Conservation (phyloP, 1,140 invertebrate species). For the Leptopilina clavipes region DNA sequence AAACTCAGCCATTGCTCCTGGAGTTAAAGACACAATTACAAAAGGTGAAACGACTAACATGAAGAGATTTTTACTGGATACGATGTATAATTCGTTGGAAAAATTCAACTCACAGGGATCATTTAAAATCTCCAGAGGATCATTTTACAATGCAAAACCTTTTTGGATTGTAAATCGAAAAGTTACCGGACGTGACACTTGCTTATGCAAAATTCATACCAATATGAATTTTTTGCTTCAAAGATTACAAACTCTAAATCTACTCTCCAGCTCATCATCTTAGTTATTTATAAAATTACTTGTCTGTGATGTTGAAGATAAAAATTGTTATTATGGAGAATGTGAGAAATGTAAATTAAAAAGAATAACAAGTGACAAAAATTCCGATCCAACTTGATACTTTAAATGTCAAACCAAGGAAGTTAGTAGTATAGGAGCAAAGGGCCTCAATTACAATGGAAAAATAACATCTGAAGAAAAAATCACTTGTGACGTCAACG, state of each 20-base stretch:
- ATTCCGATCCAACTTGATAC: constrained; percentile 35
- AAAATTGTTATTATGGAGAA: constrained; percentile 44
- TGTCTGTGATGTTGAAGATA: not conserved
- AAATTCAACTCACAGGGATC: constrained; percentile 33
- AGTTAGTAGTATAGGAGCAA: constrained; percentile 29
- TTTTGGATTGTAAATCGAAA: constrained; percentile 41
- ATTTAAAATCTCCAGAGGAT: constrained; percentile 37
- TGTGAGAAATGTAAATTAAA: constrained; percentile 44
- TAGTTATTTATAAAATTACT: constrained; percentile 41
- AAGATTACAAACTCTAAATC: constrained; percentile 35
- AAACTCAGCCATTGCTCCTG: constrained; percentile 47
- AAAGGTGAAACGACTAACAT: constrained; percentile 47
- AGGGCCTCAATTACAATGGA: constrained; percentile 40
- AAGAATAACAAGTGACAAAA: constrained; percentile 14
- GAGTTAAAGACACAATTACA: constrained; percentile 54
- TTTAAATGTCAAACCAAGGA: constrained; percentile 39
- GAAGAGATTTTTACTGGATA: constrained; percentile 50
- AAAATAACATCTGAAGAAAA: constrained; percentile 41
- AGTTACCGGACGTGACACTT: constrained; percentile 39
- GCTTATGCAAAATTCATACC: constrained; percentile 40
- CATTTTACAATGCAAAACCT: constrained; percentile 38
- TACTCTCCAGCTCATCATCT: constrained; percentile 38
- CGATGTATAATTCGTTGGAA: constrained; percentile 49
- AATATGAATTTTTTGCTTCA: constrained; percentile 24
- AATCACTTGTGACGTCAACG: constrained; percentile 11